Evolutionary conservation across 1,140 invertebrate species (phyloP), one percentile per base, ranked within the genome.

Genomic region (Schlechtendalia chinensis): DNA sequence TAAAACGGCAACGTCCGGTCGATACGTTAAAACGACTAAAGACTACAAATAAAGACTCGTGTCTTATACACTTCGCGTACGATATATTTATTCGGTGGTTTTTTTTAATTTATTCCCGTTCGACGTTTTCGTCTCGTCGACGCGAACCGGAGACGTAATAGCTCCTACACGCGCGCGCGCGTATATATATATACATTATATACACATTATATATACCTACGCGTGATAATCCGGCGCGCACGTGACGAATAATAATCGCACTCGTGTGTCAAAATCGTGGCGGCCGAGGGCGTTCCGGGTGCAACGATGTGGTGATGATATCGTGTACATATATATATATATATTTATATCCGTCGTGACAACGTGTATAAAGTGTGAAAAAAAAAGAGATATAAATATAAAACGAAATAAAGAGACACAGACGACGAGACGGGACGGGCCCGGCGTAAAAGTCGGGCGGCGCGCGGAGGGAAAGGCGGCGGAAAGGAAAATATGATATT

Each of bases 401-500:
- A 63, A 63, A 63, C 61, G 17, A 63, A 63, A 29, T 50, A 50
- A 50, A 50, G 47, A 50, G 47, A 50, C 14, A 50, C 14, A 67
- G 5, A n/a, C 12, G 32, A 12, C 24, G 27, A n/a, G n/a, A 56
- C 12, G 58, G 58, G 24, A 39, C 32, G 32, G 2, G 19, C 29
- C 29, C 17, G 63, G 29, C 16, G 16, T 16, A 16, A 29, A 2
- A 12, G 63, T 39, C 19, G 19, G 19, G 56, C 1, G 11, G 10
- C 16, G 10, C 14, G 1, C 5, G 47, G 19, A 32, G 32, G 10
- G 54, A 22, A 67, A 67, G 63, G 63, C 45, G n/a, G 69, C 45
- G 69, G 24, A 72, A 72, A 58, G 75, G 58, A 63, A 79, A 63
- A 79, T 63, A 79, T 79, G 58, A 63, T 61, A 63, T 63, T 79